phyloP scores from a whole-genome alignment of 2,888 invertebrate species.

The Epirrita christyi region DNA sequence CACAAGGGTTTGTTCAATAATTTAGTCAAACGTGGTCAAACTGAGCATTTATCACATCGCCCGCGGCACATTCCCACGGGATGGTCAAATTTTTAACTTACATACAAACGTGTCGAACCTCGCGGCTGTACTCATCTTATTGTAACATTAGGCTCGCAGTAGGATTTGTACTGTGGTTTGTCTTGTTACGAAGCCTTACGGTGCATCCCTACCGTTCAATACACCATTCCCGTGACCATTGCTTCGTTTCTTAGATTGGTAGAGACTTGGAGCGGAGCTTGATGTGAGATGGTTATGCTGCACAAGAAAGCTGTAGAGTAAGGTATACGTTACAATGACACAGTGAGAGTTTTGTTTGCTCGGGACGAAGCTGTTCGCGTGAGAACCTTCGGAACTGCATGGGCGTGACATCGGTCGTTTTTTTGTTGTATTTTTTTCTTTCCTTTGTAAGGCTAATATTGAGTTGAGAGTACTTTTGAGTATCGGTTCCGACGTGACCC shows the following conservation, averaged over 20 bases:
- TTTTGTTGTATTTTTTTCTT: constrained; percentile 60
- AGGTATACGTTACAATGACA: constrained; percentile 64
- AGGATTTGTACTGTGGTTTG: constrained; percentile 56
- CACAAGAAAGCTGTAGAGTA: constrained; percentile 54
- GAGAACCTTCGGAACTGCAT: constrained; percentile 81
- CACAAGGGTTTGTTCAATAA: constrained; percentile 65
- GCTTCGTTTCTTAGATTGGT: constrained; percentile 42
- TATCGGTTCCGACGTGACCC: constrained; percentile 74
- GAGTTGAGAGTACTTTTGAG: constrained; percentile 63
- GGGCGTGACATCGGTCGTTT: constrained; percentile 80
- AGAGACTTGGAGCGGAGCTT: constrained; percentile 23
- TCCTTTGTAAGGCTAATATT: constrained; percentile 70
- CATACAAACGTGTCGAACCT: constrained; percentile 71
- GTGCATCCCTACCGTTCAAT: constrained; percentile 51
- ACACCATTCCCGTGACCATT: constrained; percentile 45
- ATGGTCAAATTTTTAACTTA: constrained; percentile 72
- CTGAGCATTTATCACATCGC: constrained; percentile 78
- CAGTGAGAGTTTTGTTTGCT: constrained; percentile 73
- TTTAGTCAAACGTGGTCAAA: constrained; percentile 79
- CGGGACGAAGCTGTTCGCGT: constrained; percentile 69
- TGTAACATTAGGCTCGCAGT: constrained; percentile 65
- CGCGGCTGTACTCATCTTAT: constrained; percentile 65
- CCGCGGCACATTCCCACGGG: constrained; percentile 78
- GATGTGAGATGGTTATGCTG: constrained; percentile 48
- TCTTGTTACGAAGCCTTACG: constrained; percentile 68